These are phyloP conservation scores for Cheilinus undulatus DNA, from an alignment of 2,113 vertebrate species.

Conservation along the genomic window DNA sequence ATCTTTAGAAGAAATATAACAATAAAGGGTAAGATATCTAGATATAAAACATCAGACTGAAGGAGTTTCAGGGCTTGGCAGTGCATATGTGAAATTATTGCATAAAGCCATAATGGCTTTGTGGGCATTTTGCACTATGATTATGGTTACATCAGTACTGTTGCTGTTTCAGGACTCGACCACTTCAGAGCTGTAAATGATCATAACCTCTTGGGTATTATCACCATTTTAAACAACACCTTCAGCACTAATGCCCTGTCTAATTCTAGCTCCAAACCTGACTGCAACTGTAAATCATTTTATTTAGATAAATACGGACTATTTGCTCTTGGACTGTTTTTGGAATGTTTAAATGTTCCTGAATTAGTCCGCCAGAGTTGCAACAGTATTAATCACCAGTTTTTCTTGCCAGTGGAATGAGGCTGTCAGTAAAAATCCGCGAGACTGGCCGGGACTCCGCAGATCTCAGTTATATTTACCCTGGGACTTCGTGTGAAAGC, in stretches of 20 bases:
- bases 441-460: conserved; percentile 17
- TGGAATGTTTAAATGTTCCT: conserved; percentile 57
- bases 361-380: conserved; percentile 53
- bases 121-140: conserved; percentile 33
- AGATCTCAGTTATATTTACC: conserved; percentile 59
- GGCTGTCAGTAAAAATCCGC: conserved; percentile 59
- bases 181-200: conserved; percentile 37
- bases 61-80: conserved; percentile 12
- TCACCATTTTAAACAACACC: conserved; percentile 43
- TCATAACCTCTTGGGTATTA: conserved; percentile 27
- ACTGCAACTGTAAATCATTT: conserved; percentile 45
- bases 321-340: conserved; percentile 52
- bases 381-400: conserved; percentile 61
- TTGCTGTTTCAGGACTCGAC: conserved; percentile 21
- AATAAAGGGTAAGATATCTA: background rate
- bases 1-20: background rate
- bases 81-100: background rate
- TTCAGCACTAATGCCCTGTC: conserved; percentile 12
- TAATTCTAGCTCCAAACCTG: conserved; percentile 42
- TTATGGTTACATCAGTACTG: conserved; percentile 36
- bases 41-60: background rate
- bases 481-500: conserved; percentile 65
- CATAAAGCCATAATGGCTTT: conserved; percentile 28
- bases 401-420: conserved; percentile 62
- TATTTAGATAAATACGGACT: conserved; percentile 55